phyloP scores from a whole-genome alignment of 2,113 vertebrate species.

The Xenopus laevis region DNA sequence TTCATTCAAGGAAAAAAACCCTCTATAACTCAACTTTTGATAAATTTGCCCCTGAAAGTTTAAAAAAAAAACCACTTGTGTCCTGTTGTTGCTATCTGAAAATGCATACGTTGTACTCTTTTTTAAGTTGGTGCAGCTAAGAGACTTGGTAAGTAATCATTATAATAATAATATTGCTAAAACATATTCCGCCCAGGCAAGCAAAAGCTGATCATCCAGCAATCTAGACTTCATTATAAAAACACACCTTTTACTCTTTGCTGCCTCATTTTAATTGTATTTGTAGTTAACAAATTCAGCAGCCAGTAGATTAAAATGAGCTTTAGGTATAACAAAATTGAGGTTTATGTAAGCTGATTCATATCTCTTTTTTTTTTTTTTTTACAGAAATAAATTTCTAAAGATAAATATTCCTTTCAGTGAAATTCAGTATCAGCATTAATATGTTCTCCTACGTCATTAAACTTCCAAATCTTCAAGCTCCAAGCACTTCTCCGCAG shows the following conservation, averaged over 20 bases:
- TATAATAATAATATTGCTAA: neutral
- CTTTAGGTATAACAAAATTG: constrained; percentile 19
- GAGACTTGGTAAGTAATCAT: neutral
- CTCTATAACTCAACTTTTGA: too few relatives aligned
- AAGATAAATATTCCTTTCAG: constrained; percentile 43
- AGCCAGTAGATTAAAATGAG: constrained; percentile 23
- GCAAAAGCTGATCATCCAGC: neutral
- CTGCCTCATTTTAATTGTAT: neutral
- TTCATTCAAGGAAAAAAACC: too few relatives aligned
- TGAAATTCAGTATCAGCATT: constrained; percentile 42
- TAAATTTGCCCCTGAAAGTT: too few relatives aligned
- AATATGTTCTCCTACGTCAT: constrained; percentile 41
- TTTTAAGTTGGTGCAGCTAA: neutral
- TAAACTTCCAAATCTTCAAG: constrained; percentile 39
- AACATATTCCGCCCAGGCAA: neutral
- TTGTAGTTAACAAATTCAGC: constrained; percentile 10
- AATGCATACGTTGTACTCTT: too few relatives aligned
- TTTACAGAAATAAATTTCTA: constrained; percentile 43
- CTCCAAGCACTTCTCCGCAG: constrained; percentile 21
- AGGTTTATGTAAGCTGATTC: constrained; percentile 41
- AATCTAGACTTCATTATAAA: constrained; percentile 1
- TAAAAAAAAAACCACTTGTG: too few relatives aligned
- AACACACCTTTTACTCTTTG: constrained; percentile 6
- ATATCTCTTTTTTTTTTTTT: constrained; percentile 34
- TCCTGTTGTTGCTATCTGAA: too few relatives aligned